Evolutionary conservation across 1,140 invertebrate genomes (phyloP).

Genomic region (Teleogryllus occipitalis): DNA sequence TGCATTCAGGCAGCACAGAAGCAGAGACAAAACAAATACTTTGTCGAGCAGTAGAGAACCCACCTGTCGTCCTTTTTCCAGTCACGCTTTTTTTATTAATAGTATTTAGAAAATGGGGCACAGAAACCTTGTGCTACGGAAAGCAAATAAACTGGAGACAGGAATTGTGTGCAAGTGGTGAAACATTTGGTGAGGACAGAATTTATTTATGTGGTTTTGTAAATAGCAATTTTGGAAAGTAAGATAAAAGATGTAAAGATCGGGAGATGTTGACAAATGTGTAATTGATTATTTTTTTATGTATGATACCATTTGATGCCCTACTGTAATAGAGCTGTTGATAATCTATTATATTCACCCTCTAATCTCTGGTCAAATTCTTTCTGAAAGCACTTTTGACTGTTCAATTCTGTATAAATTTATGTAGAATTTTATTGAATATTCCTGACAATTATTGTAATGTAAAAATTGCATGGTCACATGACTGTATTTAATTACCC

Average conservation of each 20-base stretch:
- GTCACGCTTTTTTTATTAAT: neutral
- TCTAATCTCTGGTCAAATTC: neutral
- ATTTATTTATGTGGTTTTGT: constrained; percentile 1
- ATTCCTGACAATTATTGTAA: neutral
- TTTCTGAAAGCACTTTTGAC: neutral
- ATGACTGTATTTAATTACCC: neutral
- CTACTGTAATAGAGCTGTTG: neutral
- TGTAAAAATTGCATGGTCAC: neutral
- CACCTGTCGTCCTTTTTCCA: neutral
- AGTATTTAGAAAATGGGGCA: neutral
- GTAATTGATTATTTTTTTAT: too few relatives aligned
- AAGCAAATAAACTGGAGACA: neutral
- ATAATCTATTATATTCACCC: neutral
- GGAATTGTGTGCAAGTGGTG: neutral
- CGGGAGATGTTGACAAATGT: neutral
- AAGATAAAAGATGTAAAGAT: neutral
- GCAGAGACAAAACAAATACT: constrained; percentile 52
- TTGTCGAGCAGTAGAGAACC: constrained; percentile 21
- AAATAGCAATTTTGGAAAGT: neutral
- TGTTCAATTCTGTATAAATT: neutral
- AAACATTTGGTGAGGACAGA: neutral
- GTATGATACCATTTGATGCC: neutral
- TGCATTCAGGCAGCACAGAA: constrained; percentile 86
- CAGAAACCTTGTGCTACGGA: neutral
- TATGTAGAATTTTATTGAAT: neutral